Base-by-base conservation (phyloP, 2,888 invertebrate species). In the Stenodera caucasica region DNA sequence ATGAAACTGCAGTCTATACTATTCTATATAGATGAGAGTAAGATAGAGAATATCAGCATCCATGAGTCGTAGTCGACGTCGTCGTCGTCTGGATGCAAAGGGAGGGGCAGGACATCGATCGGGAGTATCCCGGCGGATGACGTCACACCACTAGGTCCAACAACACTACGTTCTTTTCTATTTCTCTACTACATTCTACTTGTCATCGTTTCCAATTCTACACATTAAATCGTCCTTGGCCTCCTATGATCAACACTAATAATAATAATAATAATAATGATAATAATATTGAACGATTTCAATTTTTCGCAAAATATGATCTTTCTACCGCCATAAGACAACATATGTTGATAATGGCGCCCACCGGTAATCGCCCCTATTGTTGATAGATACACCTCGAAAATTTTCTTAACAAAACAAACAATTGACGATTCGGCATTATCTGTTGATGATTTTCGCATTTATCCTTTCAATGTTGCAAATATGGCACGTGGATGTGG, bases 111-210 rank as follows among this genome's bases (percentile, higher is more conserved):
- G 71, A 66, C 69, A 72, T 72, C 72, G 72, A 72, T 72, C 72
- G 64, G 65, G 65, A 68, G 68, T 70, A 69, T 70, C 70, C 72
- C 72, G 70, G 70, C 69, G 66, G 74, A 72, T 76, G 75, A 76
- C 76, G 76, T 76, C 75, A 75, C 69, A 71, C 70, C 66, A 61
- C 65, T 65, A 21, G 66, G 71, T 70, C 70, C 70, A 75, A 45
- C 45, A 75, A 74, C 76, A 74, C 69, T 72, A 74, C 73, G 68
- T 71, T 70, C 67, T 45, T 45, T 18, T 21, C 45, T 45, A 21
- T 45, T 18, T 67, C 68, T 72, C 72, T 71, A 72, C 71, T 70
- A 72, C 69, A 68, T 61, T 61, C 67, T 63, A 65, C 67, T 60
- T 40, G 58, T 53, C 62, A 58, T 23, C 57, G 60, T 61, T 63